Percentiles rank a stretch among this genome's conserved stretches.
phyloP scores from a whole-genome alignment of 2,113 vertebrate species.

The Tupaia chinensis region DNA sequence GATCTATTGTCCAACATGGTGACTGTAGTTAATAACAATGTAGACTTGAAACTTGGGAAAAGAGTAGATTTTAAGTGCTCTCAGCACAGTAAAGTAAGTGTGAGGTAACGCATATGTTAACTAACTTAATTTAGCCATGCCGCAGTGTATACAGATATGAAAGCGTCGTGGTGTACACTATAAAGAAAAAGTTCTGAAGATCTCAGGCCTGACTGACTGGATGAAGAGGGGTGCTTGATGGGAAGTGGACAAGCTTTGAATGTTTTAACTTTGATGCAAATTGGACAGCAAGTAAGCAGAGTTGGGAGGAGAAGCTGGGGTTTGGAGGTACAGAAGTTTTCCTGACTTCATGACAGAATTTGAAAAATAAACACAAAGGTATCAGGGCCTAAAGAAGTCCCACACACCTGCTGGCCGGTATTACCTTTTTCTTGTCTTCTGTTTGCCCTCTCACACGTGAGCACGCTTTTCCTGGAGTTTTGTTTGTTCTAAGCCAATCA shows the following conservation, averaged over 20 bases:
- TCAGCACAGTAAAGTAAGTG: neutral
- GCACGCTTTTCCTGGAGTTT: neutral
- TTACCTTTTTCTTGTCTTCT: neutral
- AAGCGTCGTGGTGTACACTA: neutral
- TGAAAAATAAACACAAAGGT: neutral
- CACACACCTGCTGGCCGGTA: too few species aligned
- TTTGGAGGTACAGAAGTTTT: neutral
- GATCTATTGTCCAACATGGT: neutral
- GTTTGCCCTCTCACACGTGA: neutral
- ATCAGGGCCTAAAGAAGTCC: neutral
- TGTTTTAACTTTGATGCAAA: neutral
- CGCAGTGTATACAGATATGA: neutral
- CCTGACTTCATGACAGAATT: neutral
- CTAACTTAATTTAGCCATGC: neutral
- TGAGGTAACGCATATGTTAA: too few species aligned
- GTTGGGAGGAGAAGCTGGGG: neutral
- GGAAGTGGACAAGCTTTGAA: neutral
- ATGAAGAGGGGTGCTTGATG: neutral
- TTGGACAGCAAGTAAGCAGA: neutral
- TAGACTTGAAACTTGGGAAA: neutral
- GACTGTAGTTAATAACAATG: neutral
- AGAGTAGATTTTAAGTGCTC: neutral
- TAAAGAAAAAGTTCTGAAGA: neutral
- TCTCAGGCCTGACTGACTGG: neutral
- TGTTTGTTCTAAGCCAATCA: neutral